Conservation (phyloP, 2,888 invertebrate species). For the Rhingia rostrata region DNA sequence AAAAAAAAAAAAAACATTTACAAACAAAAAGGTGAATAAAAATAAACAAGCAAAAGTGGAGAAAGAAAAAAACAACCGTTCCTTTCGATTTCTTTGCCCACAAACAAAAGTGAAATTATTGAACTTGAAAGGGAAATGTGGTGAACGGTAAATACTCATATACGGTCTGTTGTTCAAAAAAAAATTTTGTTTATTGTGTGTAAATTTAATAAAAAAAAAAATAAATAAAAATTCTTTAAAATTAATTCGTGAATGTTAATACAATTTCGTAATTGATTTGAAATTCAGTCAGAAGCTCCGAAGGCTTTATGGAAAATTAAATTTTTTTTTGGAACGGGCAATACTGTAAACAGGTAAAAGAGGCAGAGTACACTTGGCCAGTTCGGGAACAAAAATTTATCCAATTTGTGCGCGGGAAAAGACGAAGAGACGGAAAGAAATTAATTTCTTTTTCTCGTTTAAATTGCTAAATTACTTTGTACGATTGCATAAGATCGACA, state of each 20-base stretch:
- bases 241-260: slow-evolving; percentile 57
- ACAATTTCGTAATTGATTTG: slow-evolving; percentile 5
- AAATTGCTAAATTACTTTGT: neutral
- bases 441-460: neutral
- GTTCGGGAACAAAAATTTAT: slow-evolving; percentile 28
- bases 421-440: slow-evolving; percentile 3
- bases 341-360: slow-evolving; percentile 1
- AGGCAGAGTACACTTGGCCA: slow-evolving; percentile 27
- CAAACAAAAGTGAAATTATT: slow-evolving; percentile 73
- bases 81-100: slow-evolving; percentile 68
- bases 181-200: slow-evolving; percentile 29
- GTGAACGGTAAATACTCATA: slow-evolving; percentile 44
- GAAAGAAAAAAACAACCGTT: slow-evolving; percentile 53
- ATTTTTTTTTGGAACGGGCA: slow-evolving; percentile 2
- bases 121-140: slow-evolving; percentile 65
- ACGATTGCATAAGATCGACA: slow-evolving; percentile 30
- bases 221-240: slow-evolving; percentile 4
- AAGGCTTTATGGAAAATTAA: neutral
- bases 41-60: slow-evolving; percentile 35
- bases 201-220: neutral
- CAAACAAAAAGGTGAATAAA: slow-evolving; percentile 26
- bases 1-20: slow-evolving; percentile 28
- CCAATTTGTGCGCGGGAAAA: slow-evolving; percentile 37
- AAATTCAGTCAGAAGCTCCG: neutral
- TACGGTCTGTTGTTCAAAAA: slow-evolving; percentile 36